Conservation (phyloP, 2,113 vertebrate genomes). For the Nothobranchius furzeri region DNA sequence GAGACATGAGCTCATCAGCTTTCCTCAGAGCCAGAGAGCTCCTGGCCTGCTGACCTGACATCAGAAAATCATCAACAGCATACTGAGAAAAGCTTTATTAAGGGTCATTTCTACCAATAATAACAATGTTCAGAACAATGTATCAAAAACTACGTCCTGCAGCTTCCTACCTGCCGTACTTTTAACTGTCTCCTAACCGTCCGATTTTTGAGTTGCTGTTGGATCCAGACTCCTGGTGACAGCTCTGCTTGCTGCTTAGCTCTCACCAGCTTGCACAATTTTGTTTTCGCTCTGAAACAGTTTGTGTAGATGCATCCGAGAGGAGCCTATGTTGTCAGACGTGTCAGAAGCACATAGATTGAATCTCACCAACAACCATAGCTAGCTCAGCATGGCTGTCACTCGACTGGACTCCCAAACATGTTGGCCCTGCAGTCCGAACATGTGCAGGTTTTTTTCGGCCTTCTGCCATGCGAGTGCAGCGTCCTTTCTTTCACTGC, state of each 20-base stretch:
- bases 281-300: neutral
- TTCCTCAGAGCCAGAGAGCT: no score
- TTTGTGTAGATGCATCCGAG: neutral
- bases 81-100: no score
- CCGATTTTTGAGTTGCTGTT: slow-evolving; percentile 6
- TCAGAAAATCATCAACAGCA: no score
- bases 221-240: slow-evolving; percentile 16
- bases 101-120: no score
- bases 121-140: no score
- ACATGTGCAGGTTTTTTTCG: slow-evolving; percentile 17
- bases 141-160: no score
- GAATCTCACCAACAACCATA: slow-evolving; percentile 47
- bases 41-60: no score
- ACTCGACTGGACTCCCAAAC: slow-evolving; percentile 13
- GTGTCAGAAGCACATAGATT: slow-evolving; percentile 22
- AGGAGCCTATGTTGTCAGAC: slow-evolving; percentile 30
- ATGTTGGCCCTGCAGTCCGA: neutral
- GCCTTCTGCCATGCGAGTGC: neutral
- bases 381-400: slow-evolving; percentile 27
- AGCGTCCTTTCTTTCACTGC: slow-evolving; percentile 17
- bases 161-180: no score
- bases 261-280: slow-evolving; percentile 3
- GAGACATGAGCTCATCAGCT: no score
- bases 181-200: neutral
- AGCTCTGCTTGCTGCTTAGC: slow-evolving; percentile 8